Evolutionary conservation across 2,113 vertebrate species (phyloP).

Genomic region (sheep (Ovis aries)): ARS-UI_Ramb_v3.0 NC_056056.1:133280501-133281000

Average conservation of each 20-base stretch:
- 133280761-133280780: neutral
- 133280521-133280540: neutral
- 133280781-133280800: neutral
- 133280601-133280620: neutral
- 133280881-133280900: neutral
- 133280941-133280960: neutral
- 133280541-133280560: neutral
- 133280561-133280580: neutral
- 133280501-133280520: neutral
- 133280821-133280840: conserved; percentile 42
- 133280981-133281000: conserved; percentile 65
- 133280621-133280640: neutral
- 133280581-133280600: neutral
- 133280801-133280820: neutral
- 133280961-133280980: neutral
- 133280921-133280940: neutral
- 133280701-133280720: neutral
- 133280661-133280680: neutral
- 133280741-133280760: neutral
- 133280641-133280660: neutral
- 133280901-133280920: neutral
- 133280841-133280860: conserved; percentile 28
- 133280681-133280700: neutral
- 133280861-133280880: neutral
- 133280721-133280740: neutral